Percentiles rank a stretch among this genome's conserved stretches.
These are phyloP conservation scores for Brassicogethes aeneus DNA, from an alignment of 2,888 invertebrate genomes.

Conservation along the genomic window DNA sequence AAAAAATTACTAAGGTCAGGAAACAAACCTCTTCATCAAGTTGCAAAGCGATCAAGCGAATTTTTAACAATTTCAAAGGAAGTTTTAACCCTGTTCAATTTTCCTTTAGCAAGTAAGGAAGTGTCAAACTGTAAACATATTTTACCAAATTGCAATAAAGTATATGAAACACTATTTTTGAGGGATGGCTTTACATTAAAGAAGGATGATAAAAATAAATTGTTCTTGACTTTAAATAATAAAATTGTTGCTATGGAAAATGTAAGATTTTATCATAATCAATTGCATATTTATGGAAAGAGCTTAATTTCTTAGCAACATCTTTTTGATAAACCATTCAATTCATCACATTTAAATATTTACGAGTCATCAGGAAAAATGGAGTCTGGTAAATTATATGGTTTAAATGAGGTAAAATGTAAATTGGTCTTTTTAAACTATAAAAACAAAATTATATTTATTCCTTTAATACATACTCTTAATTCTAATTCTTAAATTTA, in stretches of 20 bases:
- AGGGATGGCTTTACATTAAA: slow-evolving; percentile 6
- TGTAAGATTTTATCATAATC: slow-evolving; percentile 1
- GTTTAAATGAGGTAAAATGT: too few species aligned
- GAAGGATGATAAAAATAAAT: slow-evolving; percentile 7
- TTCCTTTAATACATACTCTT: too few species aligned
- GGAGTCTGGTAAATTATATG: too few species aligned
- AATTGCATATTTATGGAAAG: slow-evolving; percentile 6
- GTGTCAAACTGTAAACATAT: neutral
- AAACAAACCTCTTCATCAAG: slow-evolving; percentile 11
- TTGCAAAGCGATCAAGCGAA: slow-evolving; percentile 8
- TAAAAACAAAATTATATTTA: too few species aligned
- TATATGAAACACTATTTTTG: too few species aligned
- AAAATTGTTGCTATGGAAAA: slow-evolving; percentile 6
- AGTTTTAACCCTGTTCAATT: too few species aligned
- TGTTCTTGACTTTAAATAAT: slow-evolving; percentile 5
- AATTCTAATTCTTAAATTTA: too few species aligned
- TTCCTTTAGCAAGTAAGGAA: too few species aligned
- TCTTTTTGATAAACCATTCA: slow-evolving; percentile 6
- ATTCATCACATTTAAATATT: slow-evolving; percentile 6
- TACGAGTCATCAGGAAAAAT: too few species aligned
- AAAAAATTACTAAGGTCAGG: slow-evolving; percentile 9
- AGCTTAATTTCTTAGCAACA: slow-evolving; percentile 1
- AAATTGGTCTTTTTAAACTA: too few species aligned
- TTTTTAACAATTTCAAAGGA: too few species aligned
- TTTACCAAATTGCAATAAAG: too few species aligned